Evolutionary conservation across 2,888 invertebrate species (phyloP), one percentile per base, ranked within the genome.

Genomic region (Thereva unica): DNA sequence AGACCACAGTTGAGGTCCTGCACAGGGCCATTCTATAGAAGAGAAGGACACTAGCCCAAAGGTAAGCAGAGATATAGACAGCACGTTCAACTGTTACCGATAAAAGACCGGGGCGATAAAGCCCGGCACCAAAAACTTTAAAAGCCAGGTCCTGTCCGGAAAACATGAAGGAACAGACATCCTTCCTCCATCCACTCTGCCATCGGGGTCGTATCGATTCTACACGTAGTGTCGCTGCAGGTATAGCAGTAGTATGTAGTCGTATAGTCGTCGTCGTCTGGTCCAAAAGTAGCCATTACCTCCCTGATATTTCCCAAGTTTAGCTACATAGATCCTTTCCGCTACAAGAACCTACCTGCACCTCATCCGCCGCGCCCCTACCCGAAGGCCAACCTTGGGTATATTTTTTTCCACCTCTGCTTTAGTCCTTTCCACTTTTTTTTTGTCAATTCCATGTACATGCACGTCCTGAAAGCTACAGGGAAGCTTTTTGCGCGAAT

Each of bases 171-270:
- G 57, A 41, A 49, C 37, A 47, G 65, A 65, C 52, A 56, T 38
- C n/a, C 45, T 10, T 45, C 47, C 40, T 38, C n/a, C 45, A 8
- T 45, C 47, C 40, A 65, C 45, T 37, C 52, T 50, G 59, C 52
- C 66, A 56, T 57, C 59, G 59, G 49, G 49, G 41, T 40, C 42
- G 38, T 66, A 66, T 66, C 66, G 66, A 66, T 66, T 66, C 57
- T 10, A 57, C 47, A 66, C 12, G 41, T 41, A 23, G 23, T 64
- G 64, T 54, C 66, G 44, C 41, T 66, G 66, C 66, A 59, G 55
- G 55, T 55, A 50, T 52, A 52, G 52, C 35, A 35, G 9, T 42
- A 2, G 7, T 42, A 42, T 42, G 52, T 23, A 35, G 9, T 42
- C 0, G 7, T 42, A 42, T 42, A 8, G 42, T 42, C 8, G 7